Percentiles rank a stretch among this genome's conserved stretches.
These are phyloP conservation scores for Gymnosoma rotundatum DNA, from an alignment of 2,888 invertebrate species.

Conservation along the genomic window DNA sequence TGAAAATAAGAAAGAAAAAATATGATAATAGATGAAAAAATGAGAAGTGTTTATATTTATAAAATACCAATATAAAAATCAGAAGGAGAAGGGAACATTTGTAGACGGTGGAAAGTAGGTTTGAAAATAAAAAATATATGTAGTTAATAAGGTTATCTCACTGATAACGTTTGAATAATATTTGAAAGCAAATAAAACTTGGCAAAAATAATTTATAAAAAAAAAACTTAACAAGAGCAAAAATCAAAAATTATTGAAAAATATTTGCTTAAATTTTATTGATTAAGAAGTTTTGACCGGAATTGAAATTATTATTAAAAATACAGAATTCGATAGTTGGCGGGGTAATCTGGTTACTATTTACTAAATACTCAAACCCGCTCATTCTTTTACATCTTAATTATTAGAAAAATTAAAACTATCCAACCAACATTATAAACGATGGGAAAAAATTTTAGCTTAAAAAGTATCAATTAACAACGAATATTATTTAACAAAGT, in stretches of 20 bases:
- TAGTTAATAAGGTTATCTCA: conserved; percentile 34
- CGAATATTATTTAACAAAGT: too few relatives aligned
- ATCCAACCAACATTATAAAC: too few relatives aligned
- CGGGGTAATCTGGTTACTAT: too few relatives aligned
- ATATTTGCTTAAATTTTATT: not conserved
- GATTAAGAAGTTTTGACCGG: too few relatives aligned
- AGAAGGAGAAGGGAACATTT: not conserved
- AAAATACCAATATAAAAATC: conserved; percentile 15
- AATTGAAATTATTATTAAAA: too few relatives aligned
- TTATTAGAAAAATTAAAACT: too few relatives aligned
- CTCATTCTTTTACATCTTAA: too few relatives aligned
- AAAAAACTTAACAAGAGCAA: not conserved
- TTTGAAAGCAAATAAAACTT: not conserved
- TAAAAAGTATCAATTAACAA: too few relatives aligned
- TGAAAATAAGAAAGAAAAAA: conserved; percentile 15
- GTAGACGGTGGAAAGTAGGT: not conserved
- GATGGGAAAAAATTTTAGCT: too few relatives aligned
- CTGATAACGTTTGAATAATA: conserved; percentile 8
- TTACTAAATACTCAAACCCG: too few relatives aligned
- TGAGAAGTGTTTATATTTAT: conserved; percentile 26
- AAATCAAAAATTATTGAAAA: not conserved
- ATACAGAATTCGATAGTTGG: too few relatives aligned
- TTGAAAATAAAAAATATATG: not conserved
- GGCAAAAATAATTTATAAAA: not conserved
- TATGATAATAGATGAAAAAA: conserved; percentile 21